These are phyloP conservation scores for Hydropsyche betteni DNA, from an alignment of 2,888 invertebrate genomes.

Conservation along the genomic window DNA sequence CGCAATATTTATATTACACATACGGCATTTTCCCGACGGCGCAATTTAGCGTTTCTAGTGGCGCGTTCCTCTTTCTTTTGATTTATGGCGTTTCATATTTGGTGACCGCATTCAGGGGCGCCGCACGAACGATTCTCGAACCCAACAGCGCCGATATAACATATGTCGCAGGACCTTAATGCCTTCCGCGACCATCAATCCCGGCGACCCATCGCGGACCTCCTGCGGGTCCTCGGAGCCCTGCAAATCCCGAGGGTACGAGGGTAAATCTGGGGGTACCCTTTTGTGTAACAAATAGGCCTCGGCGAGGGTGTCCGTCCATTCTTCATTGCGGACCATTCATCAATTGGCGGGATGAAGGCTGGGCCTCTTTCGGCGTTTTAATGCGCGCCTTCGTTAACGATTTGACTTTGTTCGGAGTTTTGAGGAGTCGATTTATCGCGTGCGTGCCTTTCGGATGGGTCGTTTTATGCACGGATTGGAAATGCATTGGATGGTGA, in stretches of 20 bases:
- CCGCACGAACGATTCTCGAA: neutral
- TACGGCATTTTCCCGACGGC: no score
- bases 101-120: neutral
- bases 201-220: neutral
- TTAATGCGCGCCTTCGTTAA: neutral
- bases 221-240: neutral
- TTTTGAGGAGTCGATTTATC: no score
- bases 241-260: no score
- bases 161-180: constrained; percentile 14
- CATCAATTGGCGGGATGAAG: constrained; percentile 35
- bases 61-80: no score
- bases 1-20: no score
- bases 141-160: constrained; percentile 10
- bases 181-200: constrained; percentile 25
- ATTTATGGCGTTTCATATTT: neutral
- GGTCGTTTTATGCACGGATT: no score
- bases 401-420: no score
- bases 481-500: no score
- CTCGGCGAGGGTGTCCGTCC: constrained; percentile 14
- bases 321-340: constrained; percentile 35
- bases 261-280: no score
- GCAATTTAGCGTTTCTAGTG: no score
- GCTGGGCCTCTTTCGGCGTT: neutral
- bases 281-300: constrained; percentile 28
- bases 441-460: no score